Evolutionary conservation across 1,140 invertebrate species (phyloP).

Genomic region (Druon quercuslanigerum): DNA sequence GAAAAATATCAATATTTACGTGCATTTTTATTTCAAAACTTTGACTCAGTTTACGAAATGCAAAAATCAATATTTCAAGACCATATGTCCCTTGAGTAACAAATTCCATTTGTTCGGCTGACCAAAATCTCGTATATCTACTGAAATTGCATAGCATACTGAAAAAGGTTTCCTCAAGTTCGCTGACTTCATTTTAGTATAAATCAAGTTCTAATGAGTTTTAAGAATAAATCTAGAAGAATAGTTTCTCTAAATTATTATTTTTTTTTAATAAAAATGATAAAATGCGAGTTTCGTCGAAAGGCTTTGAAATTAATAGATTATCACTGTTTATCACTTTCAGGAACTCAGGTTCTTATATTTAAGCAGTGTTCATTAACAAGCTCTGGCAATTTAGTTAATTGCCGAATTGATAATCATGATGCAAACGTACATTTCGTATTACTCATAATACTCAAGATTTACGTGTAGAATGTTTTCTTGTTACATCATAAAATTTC

Average conservation of each 20-base stretch:
- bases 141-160: not conserved
- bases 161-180: conserved; percentile 6
- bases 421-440: not conserved
- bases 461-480: not conserved
- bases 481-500: conserved; percentile 9
- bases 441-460: not conserved
- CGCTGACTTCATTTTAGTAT: not conserved
- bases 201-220: not conserved
- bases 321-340: conserved; percentile 12
- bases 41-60: not conserved
- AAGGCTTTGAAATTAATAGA: not conserved
- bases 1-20: conserved; percentile 6
- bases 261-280: not conserved
- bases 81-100: not conserved
- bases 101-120: not conserved
- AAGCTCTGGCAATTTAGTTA: not conserved
- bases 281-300: not conserved
- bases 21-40: not conserved
- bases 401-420: conserved; percentile 11
- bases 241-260: not conserved
- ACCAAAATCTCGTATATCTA: conserved; percentile 14
- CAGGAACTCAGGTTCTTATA: not conserved
- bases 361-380: not conserved
- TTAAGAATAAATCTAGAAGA: not conserved
- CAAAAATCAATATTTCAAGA: conserved; percentile 16